Percentiles rank a stretch among this genome's conserved stretches.
phyloP scores from a whole-genome alignment of 2,113 vertebrate species.

The Chascanopsetta lugubris region DNA sequence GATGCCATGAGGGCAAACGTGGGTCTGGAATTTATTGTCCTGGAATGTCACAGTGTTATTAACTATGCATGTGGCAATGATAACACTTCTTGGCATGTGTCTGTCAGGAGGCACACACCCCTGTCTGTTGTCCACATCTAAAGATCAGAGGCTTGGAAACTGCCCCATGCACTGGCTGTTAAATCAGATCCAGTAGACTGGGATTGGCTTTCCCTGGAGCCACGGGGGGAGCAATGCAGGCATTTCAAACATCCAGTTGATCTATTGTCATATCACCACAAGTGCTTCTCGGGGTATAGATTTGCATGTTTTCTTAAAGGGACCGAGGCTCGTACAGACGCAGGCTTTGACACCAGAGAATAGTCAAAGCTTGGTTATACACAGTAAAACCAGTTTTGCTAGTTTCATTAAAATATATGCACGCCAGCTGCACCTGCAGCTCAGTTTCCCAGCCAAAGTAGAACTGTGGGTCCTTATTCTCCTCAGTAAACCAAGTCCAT shows the following conservation, averaged over 20 bases:
- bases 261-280: slow-evolving; percentile 48
- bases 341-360: slow-evolving; percentile 28
- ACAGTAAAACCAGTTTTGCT: slow-evolving; percentile 70
- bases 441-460: slow-evolving; percentile 52
- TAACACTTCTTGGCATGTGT: slow-evolving; percentile 66
- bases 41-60: slow-evolving; percentile 67
- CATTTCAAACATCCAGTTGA: slow-evolving; percentile 62
- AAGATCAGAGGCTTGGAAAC: slow-evolving; percentile 65
- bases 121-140: slow-evolving; percentile 51
- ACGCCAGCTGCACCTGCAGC: slow-evolving; percentile 72
- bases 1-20: slow-evolving; percentile 38
- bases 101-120: slow-evolving; percentile 54
- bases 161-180: slow-evolving; percentile 37
- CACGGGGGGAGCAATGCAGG: slow-evolving; percentile 25
- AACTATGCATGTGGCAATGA: slow-evolving; percentile 60
- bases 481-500: background rate
- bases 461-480: slow-evolving; percentile 11
- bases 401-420: slow-evolving; percentile 62
- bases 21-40: slow-evolving; percentile 63
- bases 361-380: slow-evolving; percentile 41
- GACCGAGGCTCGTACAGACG: slow-evolving; percentile 16
- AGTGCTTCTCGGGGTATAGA: slow-evolving; percentile 9
- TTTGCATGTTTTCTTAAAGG: slow-evolving; percentile 28
- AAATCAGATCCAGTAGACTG: slow-evolving; percentile 59
- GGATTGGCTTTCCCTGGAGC: slow-evolving; percentile 37